Base-by-base conservation (phyloP, 2,888 invertebrate species). In the Ennomos erosarius region DNA sequence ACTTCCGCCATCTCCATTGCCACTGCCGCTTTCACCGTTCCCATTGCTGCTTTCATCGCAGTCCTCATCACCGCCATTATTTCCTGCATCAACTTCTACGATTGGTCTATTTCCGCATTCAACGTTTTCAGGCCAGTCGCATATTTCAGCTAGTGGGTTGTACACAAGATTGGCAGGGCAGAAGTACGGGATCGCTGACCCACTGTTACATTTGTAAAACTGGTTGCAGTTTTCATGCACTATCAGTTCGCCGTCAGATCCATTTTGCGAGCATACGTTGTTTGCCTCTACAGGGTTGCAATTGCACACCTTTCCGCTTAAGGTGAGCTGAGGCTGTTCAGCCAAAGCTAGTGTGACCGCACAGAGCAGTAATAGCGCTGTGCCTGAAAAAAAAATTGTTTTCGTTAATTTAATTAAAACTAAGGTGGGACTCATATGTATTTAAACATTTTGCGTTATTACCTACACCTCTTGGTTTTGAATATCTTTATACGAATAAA, bases 321-420 rank as follows among this genome's bases (percentile, higher is more conserved):
- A 55, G 36, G 74, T 74, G 35, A 69, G 62, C 12, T 73, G 68
- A 34, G 73, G 65, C 49, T 70, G 68, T 59, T 69, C 59, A 59
- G 75, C 77, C 8, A 70, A 70, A 59, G 73, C 76, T 59, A 83
- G 65, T 68, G 80, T 68, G 55, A 79, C 59, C 68, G 80, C 83
- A 81, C 84, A 82, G 62, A 85, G 75, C 70, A 85, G 68, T 68
- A 74, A 64, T 60, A 81, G 60, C 51, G 73, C 67, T 68, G 76
- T 62, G 64, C 76, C 87, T 88, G 81, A 62, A 85, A 82, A 16
- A 11, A 26, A 10, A 53, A 26, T 26, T 6, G 26, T 26, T 26
- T 26, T 26, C 26, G 26, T 26, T 26, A 26, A 26, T 4, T 26
- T 6, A 26, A 26, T 26, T 26, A 26, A 6, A n/a, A n/a, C n/a